Evolutionary conservation across 1,140 invertebrate genomes (phyloP).

Genomic region (Ostrea denselamellosa): DNA sequence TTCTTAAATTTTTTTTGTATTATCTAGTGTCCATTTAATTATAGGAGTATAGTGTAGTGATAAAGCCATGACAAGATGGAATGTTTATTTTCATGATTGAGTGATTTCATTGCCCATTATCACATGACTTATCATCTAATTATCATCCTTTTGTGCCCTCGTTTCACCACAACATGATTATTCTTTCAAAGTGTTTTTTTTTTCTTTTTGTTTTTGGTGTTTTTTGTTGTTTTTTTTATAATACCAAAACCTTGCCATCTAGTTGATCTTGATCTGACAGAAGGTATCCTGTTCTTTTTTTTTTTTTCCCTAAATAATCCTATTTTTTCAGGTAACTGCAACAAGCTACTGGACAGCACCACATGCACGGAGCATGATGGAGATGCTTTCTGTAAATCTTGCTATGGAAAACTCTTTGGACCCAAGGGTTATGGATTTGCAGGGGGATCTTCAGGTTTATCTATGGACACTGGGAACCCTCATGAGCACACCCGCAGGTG

Average conservation of each 20-base stretch:
- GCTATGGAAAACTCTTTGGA: constrained; percentile 94
- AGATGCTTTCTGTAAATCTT: constrained; percentile 96
- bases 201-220: neutral
- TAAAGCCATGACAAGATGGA: neutral
- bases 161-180: neutral
- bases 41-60: neutral
- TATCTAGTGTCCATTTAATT: no score
- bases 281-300: neutral
- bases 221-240: no score
- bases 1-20: no score
- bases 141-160: neutral
- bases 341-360: constrained; percentile 94
- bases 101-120: constrained; percentile 3
- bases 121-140: neutral
- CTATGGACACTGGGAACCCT: constrained; percentile 84
- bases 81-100: neutral
- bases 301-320: neutral
- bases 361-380: constrained; percentile 95
- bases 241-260: no score
- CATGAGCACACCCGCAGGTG: constrained; percentile 57
- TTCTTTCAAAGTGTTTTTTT: neutral
- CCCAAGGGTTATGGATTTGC: constrained; percentile 94
- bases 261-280: neutral
- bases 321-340: constrained; percentile 84
- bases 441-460: constrained; percentile 90